Base-by-base conservation (phyloP, 2,113 vertebrate genomes). In the Charadrius vociferus region DNA sequence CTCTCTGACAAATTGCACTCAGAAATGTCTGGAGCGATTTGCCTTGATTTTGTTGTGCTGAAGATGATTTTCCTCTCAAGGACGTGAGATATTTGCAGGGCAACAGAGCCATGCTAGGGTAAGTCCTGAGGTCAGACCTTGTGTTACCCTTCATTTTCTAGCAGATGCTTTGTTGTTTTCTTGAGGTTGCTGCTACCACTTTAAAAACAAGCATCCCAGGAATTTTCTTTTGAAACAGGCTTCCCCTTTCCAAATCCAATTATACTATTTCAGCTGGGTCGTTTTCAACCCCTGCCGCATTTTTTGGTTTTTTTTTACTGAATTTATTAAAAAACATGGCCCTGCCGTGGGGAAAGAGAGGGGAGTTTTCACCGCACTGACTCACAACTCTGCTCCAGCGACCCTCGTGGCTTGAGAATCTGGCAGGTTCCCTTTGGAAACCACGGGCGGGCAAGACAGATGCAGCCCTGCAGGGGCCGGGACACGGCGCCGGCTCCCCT, bases 141-240 rank as follows among this genome's bases (percentile, higher is more conserved):
- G 4, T 1, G 2, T 82, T 81, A 47, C 67, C n/a, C 68, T 88
- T 82, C 12, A 5, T 95, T 90, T 94, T 88, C 43, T 10, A 66
- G 80, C 66, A 83, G 87, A 84, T 65, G 73, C 61, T 75, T 81
- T 27, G 2, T 29, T 75, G 29, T 92, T 93, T 89, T 55, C 84
- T 56, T 6, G 74, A 91, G 27, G 67, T 65, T 90, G 79, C 90
- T 75, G 73, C 96, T 96, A 65, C 83, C 73, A 81, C 96, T 97
- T 98, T 96, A 95, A 97, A 89, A 96, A 92, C 87, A 97, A 95
- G 80, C 91, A 97, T 97, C 95, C 71, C 80, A 95, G 90, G 96
- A 97, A 98, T 97, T 97, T 87, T 95, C 94, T 97, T 95, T 97
- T 89, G 91, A 95, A 97, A 90, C 95, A 95, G 66, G 56, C 92